A percentile compares a stretch with the other conserved stretches of the same genome.
phyloP scores from a whole-genome alignment of 2,113 vertebrate genomes.

The Rattus rattus region DNA sequence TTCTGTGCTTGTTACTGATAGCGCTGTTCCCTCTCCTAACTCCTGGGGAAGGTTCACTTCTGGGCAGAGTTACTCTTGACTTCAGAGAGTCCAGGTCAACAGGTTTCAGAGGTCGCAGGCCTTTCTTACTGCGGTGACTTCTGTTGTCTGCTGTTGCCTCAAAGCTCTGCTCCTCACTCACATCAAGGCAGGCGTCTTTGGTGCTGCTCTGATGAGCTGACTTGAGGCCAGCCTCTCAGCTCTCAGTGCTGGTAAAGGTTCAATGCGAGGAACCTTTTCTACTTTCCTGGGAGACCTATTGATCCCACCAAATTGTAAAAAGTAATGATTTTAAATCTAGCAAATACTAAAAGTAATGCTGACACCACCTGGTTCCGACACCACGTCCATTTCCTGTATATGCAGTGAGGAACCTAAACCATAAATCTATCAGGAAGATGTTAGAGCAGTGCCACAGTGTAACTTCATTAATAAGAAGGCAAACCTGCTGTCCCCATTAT shows the following conservation, averaged over 20 bases:
- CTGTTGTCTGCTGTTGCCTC: neutral
- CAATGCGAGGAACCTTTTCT: neutral
- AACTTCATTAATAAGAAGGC: neutral
- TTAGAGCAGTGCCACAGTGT: neutral
- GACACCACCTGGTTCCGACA: neutral
- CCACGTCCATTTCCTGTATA: neutral
- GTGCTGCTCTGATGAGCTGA: neutral
- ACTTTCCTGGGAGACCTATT: neutral
- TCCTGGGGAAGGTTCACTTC: neutral
- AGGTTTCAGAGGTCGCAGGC: neutral
- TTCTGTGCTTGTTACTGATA: neutral
- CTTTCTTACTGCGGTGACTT: neutral
- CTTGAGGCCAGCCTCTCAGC: neutral
- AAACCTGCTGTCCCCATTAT: neutral
- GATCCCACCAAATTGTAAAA: conserved; percentile 5
- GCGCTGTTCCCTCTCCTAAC: neutral
- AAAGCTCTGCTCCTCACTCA: neutral
- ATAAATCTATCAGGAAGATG: neutral
- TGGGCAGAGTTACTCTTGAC: too few relatives aligned
- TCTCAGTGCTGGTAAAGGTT: neutral
- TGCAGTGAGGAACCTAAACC: neutral
- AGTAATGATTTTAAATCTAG: neutral
- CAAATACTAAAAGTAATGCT: conserved; percentile 1
- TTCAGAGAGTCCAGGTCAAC: neutral
- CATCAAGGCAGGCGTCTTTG: neutral